Base-by-base conservation (phyloP, 2,888 invertebrate genomes). In the Ctena decussata region DNA sequence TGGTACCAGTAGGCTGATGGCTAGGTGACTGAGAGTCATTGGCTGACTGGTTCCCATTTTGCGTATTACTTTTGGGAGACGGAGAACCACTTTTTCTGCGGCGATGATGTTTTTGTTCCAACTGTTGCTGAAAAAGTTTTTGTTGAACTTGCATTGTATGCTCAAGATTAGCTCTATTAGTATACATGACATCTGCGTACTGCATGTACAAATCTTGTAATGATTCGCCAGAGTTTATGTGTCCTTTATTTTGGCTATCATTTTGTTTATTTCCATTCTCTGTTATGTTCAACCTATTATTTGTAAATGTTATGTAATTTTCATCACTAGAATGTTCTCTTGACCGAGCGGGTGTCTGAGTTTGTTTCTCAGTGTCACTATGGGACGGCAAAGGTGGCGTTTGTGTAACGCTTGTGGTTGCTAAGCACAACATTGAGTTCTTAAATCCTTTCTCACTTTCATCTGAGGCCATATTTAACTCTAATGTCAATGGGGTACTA, bases 101-200 rank as follows among this genome's bases (percentile, higher is more conserved):
- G 75, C 77, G 80, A 18, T 87, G 81, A 41, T 87, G 86, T 75
- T 92, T 92, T 79, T 93, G 93, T 41, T 93, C 94, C 46, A 95
- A 89, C 87, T 95, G 95, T 81, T 95, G 95, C 82, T 95, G 94
- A 87, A 95, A 95, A 15, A 95, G 95, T 93, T 97, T 97, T 91
- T 97, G 97, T 93, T 97, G 97, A 44, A 97, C 95, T 85, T 97
- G 95, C 95, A 97, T 97, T 5, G 97, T 97, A 93, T 97, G 97
- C 87, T 97, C 97, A 35, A 97, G 96, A 94, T 97, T 97, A 0
- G 97, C 97, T 69, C 97, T 96, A 92, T 97, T 97, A 24, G 97
- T 97, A 96, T 97, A 97, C 97, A 97, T 97, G 0, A 97, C 97
- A 81, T 97, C 97, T 0, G 97, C 96, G 77, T 94, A 95, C 78